phyloP scores from a whole-genome alignment of 1,140 invertebrate species.

The Trachelipus rathkii region DNA sequence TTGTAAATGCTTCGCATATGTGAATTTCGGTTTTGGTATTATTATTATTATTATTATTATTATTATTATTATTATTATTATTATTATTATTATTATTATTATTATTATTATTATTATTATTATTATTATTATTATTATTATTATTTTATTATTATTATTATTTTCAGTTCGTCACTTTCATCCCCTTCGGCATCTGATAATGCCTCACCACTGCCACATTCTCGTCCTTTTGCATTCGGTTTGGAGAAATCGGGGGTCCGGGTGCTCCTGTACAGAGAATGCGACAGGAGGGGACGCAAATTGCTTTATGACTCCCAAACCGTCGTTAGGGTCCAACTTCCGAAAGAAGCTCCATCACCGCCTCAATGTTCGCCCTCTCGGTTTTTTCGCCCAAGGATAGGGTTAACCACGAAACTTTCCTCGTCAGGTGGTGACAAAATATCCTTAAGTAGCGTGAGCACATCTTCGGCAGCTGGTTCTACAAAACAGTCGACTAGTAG shows the following conservation, averaged over 20 bases:
- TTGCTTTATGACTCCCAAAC: conserved; percentile 78
- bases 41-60: too few species aligned
- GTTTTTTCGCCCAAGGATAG: background rate
- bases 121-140: too few species aligned
- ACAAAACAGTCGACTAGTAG: background rate
- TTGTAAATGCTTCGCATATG: too few species aligned
- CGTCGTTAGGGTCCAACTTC: conserved; percentile 57
- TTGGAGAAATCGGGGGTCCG: conserved; percentile 49
- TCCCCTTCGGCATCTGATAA: background rate
- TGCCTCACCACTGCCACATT: background rate
- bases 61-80: too few species aligned
- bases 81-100: too few species aligned
- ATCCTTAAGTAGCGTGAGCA: too few species aligned
- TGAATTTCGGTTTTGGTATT: too few species aligned
- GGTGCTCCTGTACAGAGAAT: conserved; percentile 77
- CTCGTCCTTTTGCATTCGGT: background rate
- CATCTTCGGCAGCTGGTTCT: background rate
- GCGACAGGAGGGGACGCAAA: conserved; percentile 71
- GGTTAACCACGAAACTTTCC: too few species aligned
- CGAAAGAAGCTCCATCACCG: conserved; percentile 10
- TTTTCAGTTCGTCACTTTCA: background rate
- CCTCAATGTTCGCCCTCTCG: background rate
- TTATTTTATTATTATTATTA: too few species aligned
- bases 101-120: background rate
- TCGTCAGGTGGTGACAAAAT: too few species aligned